phyloP scores from a whole-genome alignment of 1,140 invertebrate species.

The Bombus waltoni region DNA sequence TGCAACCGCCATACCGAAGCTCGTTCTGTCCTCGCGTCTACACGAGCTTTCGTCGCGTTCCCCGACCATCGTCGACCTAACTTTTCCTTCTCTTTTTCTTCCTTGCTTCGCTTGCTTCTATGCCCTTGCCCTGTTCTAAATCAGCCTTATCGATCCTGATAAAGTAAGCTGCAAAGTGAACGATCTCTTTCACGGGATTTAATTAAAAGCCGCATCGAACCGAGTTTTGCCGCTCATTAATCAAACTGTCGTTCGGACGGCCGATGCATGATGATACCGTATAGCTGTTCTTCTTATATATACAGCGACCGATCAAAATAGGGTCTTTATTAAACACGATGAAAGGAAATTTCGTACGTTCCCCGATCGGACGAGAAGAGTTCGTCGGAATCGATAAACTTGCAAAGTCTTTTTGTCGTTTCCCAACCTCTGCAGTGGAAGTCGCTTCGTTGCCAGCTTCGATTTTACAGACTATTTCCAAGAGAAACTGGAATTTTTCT shows the following conservation, averaged over 20 bases:
- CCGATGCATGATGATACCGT: background rate
- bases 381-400: too few species aligned
- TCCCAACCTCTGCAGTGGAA: background rate
- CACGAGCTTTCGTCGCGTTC: conserved; percentile 31
- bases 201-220: conserved; percentile 31
- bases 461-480: background rate
- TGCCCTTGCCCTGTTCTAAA: background rate
- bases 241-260: conserved; percentile 14
- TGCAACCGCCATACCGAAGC: conserved; percentile 47
- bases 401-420: too few species aligned
- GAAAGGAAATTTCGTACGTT: background rate
- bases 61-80: background rate
- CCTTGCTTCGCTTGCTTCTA: background rate
- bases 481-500: background rate
- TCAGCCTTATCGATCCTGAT: conserved; percentile 33
- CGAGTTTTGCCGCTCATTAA: conserved; percentile 22
- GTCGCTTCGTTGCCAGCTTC: background rate
- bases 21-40: conserved; percentile 1
- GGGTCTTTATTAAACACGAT: conserved; percentile 7
- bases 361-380: background rate
- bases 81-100: background rate
- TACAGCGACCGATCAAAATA: background rate
- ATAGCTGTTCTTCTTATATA: background rate
- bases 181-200: conserved; percentile 19
- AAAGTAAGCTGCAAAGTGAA: conserved; percentile 25